These are phyloP conservation scores for Acleris laterana DNA, from an alignment of 2,888 invertebrate genomes.

Conservation along the genomic window DNA sequence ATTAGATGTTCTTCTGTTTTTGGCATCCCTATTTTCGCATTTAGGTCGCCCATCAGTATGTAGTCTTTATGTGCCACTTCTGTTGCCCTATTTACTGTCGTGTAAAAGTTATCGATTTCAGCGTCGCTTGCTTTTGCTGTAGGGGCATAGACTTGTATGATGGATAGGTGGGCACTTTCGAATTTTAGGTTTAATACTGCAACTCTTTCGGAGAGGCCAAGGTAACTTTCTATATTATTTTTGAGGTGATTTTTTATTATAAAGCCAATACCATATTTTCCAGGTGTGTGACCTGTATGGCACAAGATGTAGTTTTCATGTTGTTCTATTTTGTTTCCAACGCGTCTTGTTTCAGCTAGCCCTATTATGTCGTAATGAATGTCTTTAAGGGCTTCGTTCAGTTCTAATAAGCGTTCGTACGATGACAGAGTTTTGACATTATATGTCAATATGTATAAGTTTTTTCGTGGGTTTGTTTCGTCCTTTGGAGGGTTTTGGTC, in stretches of 20 bases:
- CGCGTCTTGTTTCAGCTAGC: constrained; percentile 40
- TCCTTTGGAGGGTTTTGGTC: constrained; percentile 40
- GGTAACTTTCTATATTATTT: constrained; percentile 42
- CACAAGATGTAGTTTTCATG: constrained; percentile 43
- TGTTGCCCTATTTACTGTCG: constrained; percentile 30
- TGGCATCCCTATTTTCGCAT: constrained; percentile 29
- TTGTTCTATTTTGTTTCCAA: constrained; percentile 45
- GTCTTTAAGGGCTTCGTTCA: constrained; percentile 7
- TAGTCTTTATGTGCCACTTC: constrained; percentile 30
- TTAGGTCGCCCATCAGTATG: constrained; percentile 40
- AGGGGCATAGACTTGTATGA: constrained; percentile 43
- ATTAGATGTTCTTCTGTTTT: constrained; percentile 23
- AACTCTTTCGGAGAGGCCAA: constrained; percentile 44
- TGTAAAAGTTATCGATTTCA: constrained; percentile 39
- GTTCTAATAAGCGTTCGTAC: too few species aligned
- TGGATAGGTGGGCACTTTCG: constrained; percentile 19
- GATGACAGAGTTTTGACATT: constrained; percentile 39
- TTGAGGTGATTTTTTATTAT: constrained; percentile 43
- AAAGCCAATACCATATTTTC: constrained; percentile 45
- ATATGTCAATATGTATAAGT: constrained; percentile 30
- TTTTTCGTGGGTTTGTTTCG: neutral
- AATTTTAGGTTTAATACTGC: constrained; percentile 40
- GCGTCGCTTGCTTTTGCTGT: constrained; percentile 38
- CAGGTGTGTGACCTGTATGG: constrained; percentile 42
- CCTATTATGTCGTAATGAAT: constrained; percentile 46